Conservation (phyloP, 1,140 invertebrate species). For the Caerostris extrusa region DNA sequence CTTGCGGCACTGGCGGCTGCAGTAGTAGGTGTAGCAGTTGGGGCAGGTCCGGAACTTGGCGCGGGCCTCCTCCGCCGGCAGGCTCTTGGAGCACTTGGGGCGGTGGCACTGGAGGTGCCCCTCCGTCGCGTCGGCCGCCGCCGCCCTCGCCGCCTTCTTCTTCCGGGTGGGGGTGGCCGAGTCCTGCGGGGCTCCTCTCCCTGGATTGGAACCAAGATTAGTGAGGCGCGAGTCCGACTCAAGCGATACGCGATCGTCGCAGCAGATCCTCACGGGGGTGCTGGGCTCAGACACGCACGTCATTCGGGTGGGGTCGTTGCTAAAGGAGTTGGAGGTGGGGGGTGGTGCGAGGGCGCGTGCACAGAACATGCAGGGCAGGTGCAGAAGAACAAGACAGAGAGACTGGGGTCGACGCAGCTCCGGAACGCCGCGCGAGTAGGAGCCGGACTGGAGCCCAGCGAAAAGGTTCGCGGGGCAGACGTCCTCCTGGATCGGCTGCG, state of each 20-base stretch:
- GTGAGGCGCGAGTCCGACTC: slow-evolving; percentile 7
- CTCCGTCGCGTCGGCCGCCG: not conserved
- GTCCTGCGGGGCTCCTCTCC: slow-evolving; percentile 46
- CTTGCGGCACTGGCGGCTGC: slow-evolving; percentile 89
- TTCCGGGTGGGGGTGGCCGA: slow-evolving; percentile 36
- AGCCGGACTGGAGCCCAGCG: slow-evolving; percentile 65
- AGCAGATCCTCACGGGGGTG: slow-evolving; percentile 56
- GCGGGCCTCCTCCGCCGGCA: slow-evolving; percentile 81
- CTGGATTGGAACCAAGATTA: slow-evolving; percentile 76
- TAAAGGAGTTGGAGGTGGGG: slow-evolving; percentile 66
- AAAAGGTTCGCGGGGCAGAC: slow-evolving; percentile 41
- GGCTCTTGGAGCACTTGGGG: slow-evolving; percentile 81
- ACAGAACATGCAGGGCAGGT: slow-evolving; percentile 76
- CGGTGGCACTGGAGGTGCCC: slow-evolving; percentile 80
- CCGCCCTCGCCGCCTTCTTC: slow-evolving; percentile 21
- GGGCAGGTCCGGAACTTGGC: slow-evolving; percentile 92
- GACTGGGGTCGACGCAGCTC: slow-evolving; percentile 63
- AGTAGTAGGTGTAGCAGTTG: slow-evolving; percentile 92
- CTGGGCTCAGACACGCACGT: slow-evolving; percentile 72
- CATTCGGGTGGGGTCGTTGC: slow-evolving; percentile 53
- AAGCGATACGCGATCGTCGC: slow-evolving; percentile 52
- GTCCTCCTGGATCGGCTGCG: slow-evolving; percentile 17
- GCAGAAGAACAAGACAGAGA: slow-evolving; percentile 74
- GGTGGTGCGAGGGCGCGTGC: slow-evolving; percentile 74
- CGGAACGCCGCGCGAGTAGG: slow-evolving; percentile 59